Conservation (phyloP, 2,888 invertebrate species). For the Belgica antarctica region DNA sequence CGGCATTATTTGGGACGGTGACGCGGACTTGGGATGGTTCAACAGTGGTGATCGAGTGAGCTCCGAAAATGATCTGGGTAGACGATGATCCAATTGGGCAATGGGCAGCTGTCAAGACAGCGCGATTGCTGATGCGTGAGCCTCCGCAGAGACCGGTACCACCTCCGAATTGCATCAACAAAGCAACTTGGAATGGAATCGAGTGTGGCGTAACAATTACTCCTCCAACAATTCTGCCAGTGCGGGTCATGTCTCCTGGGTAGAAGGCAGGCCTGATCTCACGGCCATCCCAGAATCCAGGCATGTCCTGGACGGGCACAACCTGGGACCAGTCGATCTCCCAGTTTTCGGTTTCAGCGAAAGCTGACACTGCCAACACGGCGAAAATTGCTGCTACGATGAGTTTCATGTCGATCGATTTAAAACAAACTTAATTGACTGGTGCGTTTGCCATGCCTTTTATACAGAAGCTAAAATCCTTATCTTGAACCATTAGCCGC, state of each 20-base stretch:
- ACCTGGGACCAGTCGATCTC: background rate
- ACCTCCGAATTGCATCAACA: constrained; percentile 20
- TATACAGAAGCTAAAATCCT: background rate
- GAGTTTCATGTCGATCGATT: constrained; percentile 3
- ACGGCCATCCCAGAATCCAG: constrained; percentile 38
- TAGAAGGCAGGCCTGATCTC: background rate
- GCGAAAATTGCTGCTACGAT: constrained; percentile 14
- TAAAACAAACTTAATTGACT: background rate
- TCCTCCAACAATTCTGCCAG: constrained; percentile 39
- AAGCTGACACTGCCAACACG: constrained; percentile 13
- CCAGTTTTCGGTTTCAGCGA: background rate
- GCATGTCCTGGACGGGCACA: constrained; percentile 30
- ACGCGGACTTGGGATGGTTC: constrained; percentile 14
- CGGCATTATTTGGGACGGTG: background rate
- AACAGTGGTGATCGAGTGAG: constrained; percentile 19
- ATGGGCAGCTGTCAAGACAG: constrained; percentile 46
- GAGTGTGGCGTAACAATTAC: constrained; percentile 47
- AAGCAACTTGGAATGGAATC: constrained; percentile 47
- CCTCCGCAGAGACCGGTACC: constrained; percentile 49
- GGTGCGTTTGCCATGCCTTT: background rate
- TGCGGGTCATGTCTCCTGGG: background rate
- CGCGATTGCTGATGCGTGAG: constrained; percentile 48
- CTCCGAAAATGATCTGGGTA: constrained; percentile 24
- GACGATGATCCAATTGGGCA: constrained; percentile 50
- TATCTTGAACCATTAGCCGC: no score